Evolutionary conservation across 2,888 invertebrate genomes (phyloP).

Genomic region (Biston stratarius): DNA sequence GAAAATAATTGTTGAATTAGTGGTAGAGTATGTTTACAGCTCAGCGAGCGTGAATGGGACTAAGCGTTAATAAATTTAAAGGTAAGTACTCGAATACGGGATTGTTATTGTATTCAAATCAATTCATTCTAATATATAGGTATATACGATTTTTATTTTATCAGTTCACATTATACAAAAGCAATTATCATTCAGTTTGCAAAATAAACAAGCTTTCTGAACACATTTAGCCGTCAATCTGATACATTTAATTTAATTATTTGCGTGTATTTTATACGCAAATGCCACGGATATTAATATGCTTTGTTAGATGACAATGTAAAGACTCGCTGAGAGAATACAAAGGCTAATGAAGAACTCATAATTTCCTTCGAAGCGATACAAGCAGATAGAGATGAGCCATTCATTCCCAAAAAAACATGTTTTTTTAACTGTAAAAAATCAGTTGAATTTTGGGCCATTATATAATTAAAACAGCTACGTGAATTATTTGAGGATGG

Average conservation of each 20-base stretch:
- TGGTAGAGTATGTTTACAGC: slow-evolving; percentile 47
- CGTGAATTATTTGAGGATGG: too few species aligned
- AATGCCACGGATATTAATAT: slow-evolving; percentile 23
- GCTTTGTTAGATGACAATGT: slow-evolving; percentile 32
- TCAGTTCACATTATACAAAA: too few species aligned
- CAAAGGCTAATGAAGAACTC: slow-evolving; percentile 32
- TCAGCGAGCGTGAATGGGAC: slow-evolving; percentile 34
- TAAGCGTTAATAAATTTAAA: slow-evolving; percentile 35
- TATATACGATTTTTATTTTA: too few species aligned
- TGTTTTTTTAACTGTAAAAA: too few species aligned
- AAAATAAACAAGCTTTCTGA: neutral
- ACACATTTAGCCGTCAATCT: neutral
- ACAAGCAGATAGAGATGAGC: slow-evolving; percentile 18
- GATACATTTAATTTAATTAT: slow-evolving; percentile 4
- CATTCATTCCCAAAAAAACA: neutral
- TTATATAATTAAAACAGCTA: neutral
- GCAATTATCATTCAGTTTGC: neutral
- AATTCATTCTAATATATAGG: slow-evolving; percentile 1
- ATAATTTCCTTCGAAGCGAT: slow-evolving; percentile 27
- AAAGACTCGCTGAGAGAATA: slow-evolving; percentile 18
- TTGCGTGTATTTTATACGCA: slow-evolving; percentile 15
- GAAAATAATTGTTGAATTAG: slow-evolving; percentile 32
- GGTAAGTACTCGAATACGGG: slow-evolving; percentile 35
- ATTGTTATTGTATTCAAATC: slow-evolving; percentile 6
- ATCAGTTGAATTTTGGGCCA: neutral